These are phyloP conservation scores for Acromyrmex charruanus DNA, from an alignment of 1,140 invertebrate genomes.

Conservation along the genomic window DNA sequence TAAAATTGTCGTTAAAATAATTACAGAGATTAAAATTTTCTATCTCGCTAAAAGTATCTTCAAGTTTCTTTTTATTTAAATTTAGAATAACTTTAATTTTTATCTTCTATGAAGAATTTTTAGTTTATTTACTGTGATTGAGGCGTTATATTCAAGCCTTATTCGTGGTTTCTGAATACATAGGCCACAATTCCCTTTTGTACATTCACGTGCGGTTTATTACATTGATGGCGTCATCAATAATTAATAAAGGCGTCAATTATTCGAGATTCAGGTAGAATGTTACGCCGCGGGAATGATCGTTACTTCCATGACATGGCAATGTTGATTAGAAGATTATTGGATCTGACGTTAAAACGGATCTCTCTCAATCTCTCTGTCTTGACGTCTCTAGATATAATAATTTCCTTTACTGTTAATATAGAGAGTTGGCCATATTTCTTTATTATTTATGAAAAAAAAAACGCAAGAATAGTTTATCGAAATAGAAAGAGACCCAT, in stretches of 20 bases:
- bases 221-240: conserved; percentile 51
- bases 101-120: background rate
- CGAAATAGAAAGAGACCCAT: background rate
- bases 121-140: background rate
- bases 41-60: background rate
- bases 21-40: background rate
- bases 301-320: conserved; percentile 40
- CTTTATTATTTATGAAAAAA: background rate
- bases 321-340: conserved; percentile 43
- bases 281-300: background rate
- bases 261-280: conserved; percentile 34
- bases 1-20: background rate
- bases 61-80: background rate
- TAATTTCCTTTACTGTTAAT: background rate
- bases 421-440: background rate
- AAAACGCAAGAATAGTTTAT: background rate
- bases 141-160: background rate
- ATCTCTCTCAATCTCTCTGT: background rate
- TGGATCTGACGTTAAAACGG: background rate
- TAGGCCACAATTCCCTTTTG: background rate
- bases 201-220: background rate
- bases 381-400: background rate
- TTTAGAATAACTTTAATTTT: background rate
- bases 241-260: conserved; percentile 70
- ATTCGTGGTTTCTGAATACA: conserved; percentile 9